Evolutionary conservation across 1,140 invertebrate species (phyloP).

Genomic region (Drosophila micromelanica): DNA sequence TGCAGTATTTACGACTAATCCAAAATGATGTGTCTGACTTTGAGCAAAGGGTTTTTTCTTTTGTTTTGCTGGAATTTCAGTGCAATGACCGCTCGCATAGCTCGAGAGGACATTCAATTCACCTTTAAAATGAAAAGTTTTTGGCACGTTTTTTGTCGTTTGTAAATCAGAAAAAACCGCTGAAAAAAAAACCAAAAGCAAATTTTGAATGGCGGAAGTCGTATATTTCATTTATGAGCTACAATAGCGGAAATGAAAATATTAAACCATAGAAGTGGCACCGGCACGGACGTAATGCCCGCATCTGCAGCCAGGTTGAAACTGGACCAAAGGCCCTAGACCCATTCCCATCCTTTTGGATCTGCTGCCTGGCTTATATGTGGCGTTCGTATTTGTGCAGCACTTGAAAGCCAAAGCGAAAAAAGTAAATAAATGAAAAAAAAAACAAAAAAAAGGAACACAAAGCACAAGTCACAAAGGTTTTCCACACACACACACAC

Average conservation of each 20-base stretch:
- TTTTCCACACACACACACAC: slow-evolving; percentile 4
- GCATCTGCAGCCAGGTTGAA: slow-evolving; percentile 7
- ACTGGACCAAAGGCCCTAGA: slow-evolving; percentile 7
- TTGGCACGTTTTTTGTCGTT: slow-evolving; percentile 30
- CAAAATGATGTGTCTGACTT: slow-evolving; percentile 80
- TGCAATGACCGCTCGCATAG: slow-evolving; percentile 64
- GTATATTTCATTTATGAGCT: slow-evolving; percentile 69
- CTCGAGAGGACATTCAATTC: slow-evolving; percentile 66
- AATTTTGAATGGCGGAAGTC: slow-evolving; percentile 50
- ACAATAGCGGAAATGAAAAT: slow-evolving; percentile 75
- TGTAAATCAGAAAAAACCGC: slow-evolving; percentile 23
- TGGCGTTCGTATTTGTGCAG: slow-evolving; percentile 27
- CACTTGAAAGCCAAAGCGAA: slow-evolving; percentile 29
- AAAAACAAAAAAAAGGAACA: slow-evolving; percentile 11
- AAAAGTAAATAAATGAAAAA: slow-evolving; percentile 4
- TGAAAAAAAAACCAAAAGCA: slow-evolving; percentile 2
- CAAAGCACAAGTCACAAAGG: slow-evolving; percentile 36
- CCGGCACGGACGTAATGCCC: not conserved
- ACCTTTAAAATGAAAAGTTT: slow-evolving; percentile 63
- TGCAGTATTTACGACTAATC: slow-evolving; percentile 64
- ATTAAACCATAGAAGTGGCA: slow-evolving; percentile 72
- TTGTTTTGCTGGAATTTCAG: slow-evolving; percentile 32
- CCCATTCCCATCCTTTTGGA: not conserved
- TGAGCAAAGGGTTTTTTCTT: slow-evolving; percentile 7
- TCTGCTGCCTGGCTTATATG: slow-evolving; percentile 1